Percentiles rank a stretch among this genome's conserved stretches.
Conservation (phyloP, 2,113 vertebrate species). For the Thunnus maccoyii region DNA sequence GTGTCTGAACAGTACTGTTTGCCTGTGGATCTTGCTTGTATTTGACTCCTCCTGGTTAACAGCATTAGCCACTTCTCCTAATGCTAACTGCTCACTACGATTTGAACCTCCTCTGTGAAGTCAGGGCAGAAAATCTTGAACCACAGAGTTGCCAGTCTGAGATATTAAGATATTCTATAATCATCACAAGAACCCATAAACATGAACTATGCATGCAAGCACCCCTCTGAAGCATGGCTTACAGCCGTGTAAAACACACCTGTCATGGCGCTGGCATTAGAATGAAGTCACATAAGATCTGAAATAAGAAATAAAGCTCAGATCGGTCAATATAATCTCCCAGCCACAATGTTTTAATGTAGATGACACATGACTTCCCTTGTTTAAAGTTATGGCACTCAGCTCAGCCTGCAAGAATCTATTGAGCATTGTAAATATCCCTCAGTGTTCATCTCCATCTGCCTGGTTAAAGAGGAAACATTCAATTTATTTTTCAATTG, state of each 20-base stretch:
- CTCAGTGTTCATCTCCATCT: slow-evolving; percentile 72
- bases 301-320: slow-evolving; percentile 34
- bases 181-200: slow-evolving; percentile 23
- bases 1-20: slow-evolving; percentile 20
- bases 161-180: slow-evolving; percentile 24
- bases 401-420: slow-evolving; percentile 45
- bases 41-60: not conserved
- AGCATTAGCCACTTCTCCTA: not conserved
- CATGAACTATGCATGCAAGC: slow-evolving; percentile 73
- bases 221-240: slow-evolving; percentile 60
- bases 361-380: slow-evolving; percentile 4
- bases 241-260: slow-evolving; percentile 21
- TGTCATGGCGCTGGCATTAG: slow-evolving; percentile 1
- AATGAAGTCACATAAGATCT: slow-evolving; percentile 30
- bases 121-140: slow-evolving; percentile 14
- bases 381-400: slow-evolving; percentile 33
- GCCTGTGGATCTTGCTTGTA: slow-evolving; percentile 29
- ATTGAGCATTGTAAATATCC: slow-evolving; percentile 87
- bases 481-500: slow-evolving; percentile 57
- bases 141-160: slow-evolving; percentile 10
- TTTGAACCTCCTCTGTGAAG: slow-evolving; percentile 22
- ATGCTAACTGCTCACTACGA: not conserved
- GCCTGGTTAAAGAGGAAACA: slow-evolving; percentile 66
- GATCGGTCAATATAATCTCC: slow-evolving; percentile 19
- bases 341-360: slow-evolving; percentile 10